A percentile compares a stretch with the other conserved stretches of the same genome.
These are phyloP conservation scores for Antechinus stuartii DNA, from an alignment of 2,113 vertebrate species.

Conservation along the genomic window DNA sequence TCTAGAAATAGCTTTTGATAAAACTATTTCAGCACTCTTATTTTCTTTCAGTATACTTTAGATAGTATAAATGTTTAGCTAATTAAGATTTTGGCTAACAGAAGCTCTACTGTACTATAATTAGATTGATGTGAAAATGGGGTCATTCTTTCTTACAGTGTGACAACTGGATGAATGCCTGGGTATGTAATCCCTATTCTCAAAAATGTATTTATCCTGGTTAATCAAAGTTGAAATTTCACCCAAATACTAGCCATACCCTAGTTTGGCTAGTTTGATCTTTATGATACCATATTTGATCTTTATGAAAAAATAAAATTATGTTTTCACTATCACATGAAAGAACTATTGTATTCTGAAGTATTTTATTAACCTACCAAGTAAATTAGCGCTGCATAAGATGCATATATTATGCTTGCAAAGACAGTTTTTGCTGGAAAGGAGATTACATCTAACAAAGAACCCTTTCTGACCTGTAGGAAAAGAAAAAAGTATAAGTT, in stretches of 20 bases:
- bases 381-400: slow-evolving; percentile 74
- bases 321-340: slow-evolving; percentile 21
- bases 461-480: slow-evolving; percentile 51
- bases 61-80: not conserved
- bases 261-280: not conserved
- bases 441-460: slow-evolving; percentile 68
- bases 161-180: not conserved
- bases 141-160: not conserved
- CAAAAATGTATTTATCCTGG: not conserved
- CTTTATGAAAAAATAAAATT: not conserved
- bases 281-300: not conserved
- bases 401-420: slow-evolving; percentile 43
- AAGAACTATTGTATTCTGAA: slow-evolving; percentile 20
- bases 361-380: slow-evolving; percentile 51
- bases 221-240: not conserved
- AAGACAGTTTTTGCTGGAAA: slow-evolving; percentile 69
- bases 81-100: not conserved
- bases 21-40: not conserved
- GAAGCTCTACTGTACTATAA: not conserved
- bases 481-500: slow-evolving; percentile 15
- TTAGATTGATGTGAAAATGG: not conserved
- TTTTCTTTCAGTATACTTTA: not conserved
- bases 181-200: not conserved
- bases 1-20: not conserved
- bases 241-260: not conserved